Base-by-base conservation (phyloP, 2,888 invertebrate species). In the Heteropelma amictum region DNA sequence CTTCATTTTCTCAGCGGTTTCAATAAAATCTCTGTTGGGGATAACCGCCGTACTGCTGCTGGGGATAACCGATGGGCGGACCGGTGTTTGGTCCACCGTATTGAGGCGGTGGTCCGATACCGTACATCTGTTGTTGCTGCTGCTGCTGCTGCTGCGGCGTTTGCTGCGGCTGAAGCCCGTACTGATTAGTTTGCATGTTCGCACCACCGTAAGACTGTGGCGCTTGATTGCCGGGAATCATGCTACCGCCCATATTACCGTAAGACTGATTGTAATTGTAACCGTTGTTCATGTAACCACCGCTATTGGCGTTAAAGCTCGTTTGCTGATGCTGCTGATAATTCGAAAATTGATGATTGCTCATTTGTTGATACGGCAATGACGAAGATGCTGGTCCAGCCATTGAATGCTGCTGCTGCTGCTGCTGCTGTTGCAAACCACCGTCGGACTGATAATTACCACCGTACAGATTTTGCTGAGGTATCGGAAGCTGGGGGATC, bases 11-110 rank as follows among this genome's bases (percentile, higher is more conserved):
- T 19, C 17, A 3, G 14, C 42, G 30, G 0, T 7, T 45, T 75
- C 38, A 88, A 77, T 88, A 89, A 72, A 88, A 89, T 75, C 87
- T 85, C 71, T 85, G 85, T 64, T 88, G 88, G 21, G 82, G 72
- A 42, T 86, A 88, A 78, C 84, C 86, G 19, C 84, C 85, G 56
- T 87, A 89, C 19, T 85, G 86, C 63, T 81, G 85, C 40, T 84
- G 87, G 1, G 86, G 78, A 72, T 86, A 88, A 30, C 82, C 79
- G 14, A 79, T 72, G 1, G 79, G 45, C 0, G 80, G 38, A 21
- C 61, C 74, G 8, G 82, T 53, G 10, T 77, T 80, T 7, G 81
- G 77, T 26, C 81, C 80, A 30, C 81, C 80, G 47, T 85, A 88
- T 35, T 80, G 84, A 6, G 45, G 12, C n/a, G 83, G 68, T n/a